A percentile compares a stretch with the other conserved stretches of the same genome.
Conservation (phyloP, 1,140 invertebrate genomes). For the Procambarus virginalis region DNA sequence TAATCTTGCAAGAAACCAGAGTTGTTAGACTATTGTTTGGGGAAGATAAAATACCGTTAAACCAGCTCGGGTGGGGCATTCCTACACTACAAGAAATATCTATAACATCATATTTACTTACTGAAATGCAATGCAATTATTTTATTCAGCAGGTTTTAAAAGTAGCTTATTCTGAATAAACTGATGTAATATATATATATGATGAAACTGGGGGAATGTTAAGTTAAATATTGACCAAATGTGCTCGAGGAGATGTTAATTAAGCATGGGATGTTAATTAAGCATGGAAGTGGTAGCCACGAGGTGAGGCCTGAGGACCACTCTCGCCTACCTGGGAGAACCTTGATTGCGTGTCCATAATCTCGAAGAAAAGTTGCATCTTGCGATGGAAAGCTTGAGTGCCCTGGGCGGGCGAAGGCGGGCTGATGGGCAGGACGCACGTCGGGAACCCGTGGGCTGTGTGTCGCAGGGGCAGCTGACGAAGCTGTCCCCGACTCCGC, state of each 20-base stretch:
- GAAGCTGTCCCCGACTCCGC: conserved; percentile 39
- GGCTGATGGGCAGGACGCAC: conserved; percentile 57
- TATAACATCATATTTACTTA: neutral
- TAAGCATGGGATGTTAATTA: neutral
- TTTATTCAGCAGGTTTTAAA: neutral
- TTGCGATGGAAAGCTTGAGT: conserved; percentile 64
- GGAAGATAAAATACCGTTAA: neutral
- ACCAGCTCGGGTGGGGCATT: neutral
- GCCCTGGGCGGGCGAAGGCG: conserved; percentile 67
- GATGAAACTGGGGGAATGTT: neutral
- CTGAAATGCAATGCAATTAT: neutral
- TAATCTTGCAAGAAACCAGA: too few species aligned
- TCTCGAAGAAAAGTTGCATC: conserved; percentile 69
- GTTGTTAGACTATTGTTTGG: too few species aligned
- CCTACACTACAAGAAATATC: neutral
- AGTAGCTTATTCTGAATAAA: neutral
- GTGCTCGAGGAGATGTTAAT: neutral
- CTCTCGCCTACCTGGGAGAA: conserved; percentile 65
- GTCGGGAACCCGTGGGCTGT: conserved; percentile 65
- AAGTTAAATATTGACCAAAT: neutral
- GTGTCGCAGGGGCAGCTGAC: conserved; percentile 62
- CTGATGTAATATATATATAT: neutral
- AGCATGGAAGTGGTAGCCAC: neutral
- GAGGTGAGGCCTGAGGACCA: neutral
- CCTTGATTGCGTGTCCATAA: conserved; percentile 67